Percentiles rank a stretch among this genome's conserved stretches.
Conservation (phyloP, 2,113 vertebrate species). For the Notothenia coriiceps region DNA sequence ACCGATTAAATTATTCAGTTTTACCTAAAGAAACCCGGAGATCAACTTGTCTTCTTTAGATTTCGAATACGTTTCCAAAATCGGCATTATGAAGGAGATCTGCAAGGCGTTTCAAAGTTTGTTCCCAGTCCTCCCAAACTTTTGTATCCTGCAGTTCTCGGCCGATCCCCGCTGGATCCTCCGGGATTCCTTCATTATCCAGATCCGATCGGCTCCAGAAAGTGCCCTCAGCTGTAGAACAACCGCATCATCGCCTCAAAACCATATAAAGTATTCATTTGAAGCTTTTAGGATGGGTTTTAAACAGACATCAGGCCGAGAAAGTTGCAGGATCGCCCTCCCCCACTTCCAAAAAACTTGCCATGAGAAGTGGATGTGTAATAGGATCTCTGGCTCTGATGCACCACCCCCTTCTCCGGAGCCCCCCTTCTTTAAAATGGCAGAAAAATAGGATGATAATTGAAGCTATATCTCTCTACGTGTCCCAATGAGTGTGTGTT, state of each 20-base stretch:
- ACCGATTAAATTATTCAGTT: background rate
- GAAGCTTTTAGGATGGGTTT: background rate
- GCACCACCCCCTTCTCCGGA: slow-evolving; percentile 74
- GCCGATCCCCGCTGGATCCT: slow-evolving; percentile 41
- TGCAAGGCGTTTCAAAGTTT: slow-evolving; percentile 45
- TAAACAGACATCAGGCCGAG: slow-evolving; percentile 45
- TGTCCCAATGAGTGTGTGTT: slow-evolving; percentile 22
- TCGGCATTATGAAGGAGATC: slow-evolving; percentile 47
- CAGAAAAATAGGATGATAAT: slow-evolving; percentile 52
- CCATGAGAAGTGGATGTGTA: slow-evolving; percentile 84
- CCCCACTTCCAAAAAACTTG: slow-evolving; percentile 82
- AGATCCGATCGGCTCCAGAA: background rate
- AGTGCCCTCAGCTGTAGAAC: background rate
- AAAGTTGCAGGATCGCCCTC: slow-evolving; percentile 79
- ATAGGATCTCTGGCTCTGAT: slow-evolving; percentile 77
- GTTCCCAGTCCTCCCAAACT: slow-evolving; percentile 56
- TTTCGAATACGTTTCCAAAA: slow-evolving; percentile 41
- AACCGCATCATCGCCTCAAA: background rate
- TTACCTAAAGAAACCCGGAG: background rate
- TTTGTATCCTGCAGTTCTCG: slow-evolving; percentile 52
- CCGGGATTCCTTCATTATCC: slow-evolving; percentile 59
- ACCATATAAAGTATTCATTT: slow-evolving; percentile 8
- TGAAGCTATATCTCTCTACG: slow-evolving; percentile 2
- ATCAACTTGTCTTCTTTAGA: slow-evolving; percentile 17
- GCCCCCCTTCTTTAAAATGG: slow-evolving; percentile 19